Percentiles rank a stretch among this genome's conserved stretches.
Conservation (phyloP, 2,797 vertebrate genomes). For the Oophaga sylvatica region DNA sequence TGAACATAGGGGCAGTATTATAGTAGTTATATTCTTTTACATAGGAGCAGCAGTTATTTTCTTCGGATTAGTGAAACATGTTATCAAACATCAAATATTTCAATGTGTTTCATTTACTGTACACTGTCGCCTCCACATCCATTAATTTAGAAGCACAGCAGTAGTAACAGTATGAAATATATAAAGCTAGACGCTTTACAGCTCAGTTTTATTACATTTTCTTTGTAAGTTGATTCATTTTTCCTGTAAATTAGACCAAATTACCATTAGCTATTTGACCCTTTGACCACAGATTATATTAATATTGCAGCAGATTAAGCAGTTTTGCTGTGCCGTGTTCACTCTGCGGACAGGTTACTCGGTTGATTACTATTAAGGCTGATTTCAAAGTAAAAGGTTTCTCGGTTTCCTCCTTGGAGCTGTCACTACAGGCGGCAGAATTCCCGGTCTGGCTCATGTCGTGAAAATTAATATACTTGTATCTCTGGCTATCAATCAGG, state of each 20-base stretch:
- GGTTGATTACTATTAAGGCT: neutral
- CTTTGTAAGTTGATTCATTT: neutral
- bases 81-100: too few species aligned
- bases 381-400: neutral
- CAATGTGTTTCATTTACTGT: neutral
- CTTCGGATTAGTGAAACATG: too few species aligned
- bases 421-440: neutral
- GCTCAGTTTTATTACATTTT: neutral
- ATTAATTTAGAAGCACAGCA: neutral
- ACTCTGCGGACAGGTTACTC: neutral
- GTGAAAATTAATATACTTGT: neutral
- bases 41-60: neutral
- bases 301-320: slow-evolving; percentile 1
- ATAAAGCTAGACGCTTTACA: neutral
- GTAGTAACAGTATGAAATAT: neutral
- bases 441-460: neutral
- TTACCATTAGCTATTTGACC: neutral
- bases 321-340: neutral
- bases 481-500: neutral
- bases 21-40: slow-evolving; percentile 1
- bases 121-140: neutral
- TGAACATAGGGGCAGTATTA: neutral
- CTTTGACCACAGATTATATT: neutral
- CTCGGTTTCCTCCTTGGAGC: neutral
- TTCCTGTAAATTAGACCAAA: neutral